Conservation (phyloP, 2,888 invertebrate genomes). For the Theretra japonica region DNA sequence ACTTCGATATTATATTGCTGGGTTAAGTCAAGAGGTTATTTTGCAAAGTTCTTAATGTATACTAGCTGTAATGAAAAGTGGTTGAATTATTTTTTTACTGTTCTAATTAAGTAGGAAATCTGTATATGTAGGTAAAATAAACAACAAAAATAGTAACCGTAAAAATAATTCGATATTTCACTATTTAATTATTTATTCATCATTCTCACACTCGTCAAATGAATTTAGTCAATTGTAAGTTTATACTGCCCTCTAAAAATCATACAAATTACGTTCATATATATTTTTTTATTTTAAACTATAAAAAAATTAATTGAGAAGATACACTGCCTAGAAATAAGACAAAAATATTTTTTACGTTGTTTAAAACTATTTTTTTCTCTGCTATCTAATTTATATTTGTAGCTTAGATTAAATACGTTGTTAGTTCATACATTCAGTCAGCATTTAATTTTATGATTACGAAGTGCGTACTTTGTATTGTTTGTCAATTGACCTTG, state of each 20-base stretch:
- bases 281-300: background rate
- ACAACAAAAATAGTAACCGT: background rate
- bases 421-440: too few relatives aligned
- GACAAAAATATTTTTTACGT: background rate
- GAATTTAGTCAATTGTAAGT: too few relatives aligned
- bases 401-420: too few relatives aligned
- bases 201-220: too few relatives aligned
- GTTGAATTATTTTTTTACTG: conserved; percentile 13
- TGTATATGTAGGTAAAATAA: background rate
- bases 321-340: background rate
- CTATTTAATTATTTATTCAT: background rate
- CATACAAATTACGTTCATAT: background rate
- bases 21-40: background rate
- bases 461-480: background rate
- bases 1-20: background rate
- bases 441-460: background rate
- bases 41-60: background rate
- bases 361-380: background rate
- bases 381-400: too few relatives aligned
- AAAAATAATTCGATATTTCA: background rate
- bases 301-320: background rate
- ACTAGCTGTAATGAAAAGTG: background rate
- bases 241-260: too few relatives aligned
- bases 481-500: too few relatives aligned
- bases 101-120: background rate